phyloP scores from a whole-genome alignment of 1,140 invertebrate genomes.

The Nasonia longicornis region DNA sequence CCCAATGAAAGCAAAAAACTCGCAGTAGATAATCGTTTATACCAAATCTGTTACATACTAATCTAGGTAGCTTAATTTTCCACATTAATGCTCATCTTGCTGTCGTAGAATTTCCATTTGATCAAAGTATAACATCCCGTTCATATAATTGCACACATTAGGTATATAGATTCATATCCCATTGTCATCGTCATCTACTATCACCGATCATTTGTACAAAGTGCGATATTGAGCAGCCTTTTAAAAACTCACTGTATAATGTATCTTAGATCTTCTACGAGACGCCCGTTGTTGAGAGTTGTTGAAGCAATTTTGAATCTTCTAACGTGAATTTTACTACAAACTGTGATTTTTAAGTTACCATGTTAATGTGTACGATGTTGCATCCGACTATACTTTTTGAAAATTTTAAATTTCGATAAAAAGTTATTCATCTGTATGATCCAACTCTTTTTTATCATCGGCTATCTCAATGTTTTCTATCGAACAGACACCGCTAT shows the following conservation, averaged over 20 bases:
- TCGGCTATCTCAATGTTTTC: slow-evolving; percentile 3
- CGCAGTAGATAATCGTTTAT: slow-evolving; percentile 9
- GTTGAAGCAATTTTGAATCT: background rate
- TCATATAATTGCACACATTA: background rate
- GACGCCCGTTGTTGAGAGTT: background rate
- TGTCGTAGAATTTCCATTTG: slow-evolving; percentile 9
- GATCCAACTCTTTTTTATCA: background rate
- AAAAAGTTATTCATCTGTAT: background rate
- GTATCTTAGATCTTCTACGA: background rate
- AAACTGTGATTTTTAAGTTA: background rate
- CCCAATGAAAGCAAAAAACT: background rate
- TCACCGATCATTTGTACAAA: slow-evolving; percentile 10
- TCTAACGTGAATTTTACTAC: background rate
- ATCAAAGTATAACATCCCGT: background rate
- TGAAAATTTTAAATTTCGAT: background rate
- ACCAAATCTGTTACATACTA: background rate
- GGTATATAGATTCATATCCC: background rate
- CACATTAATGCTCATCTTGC: background rate
- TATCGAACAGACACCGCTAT: background rate
- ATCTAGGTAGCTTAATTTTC: slow-evolving; percentile 16
- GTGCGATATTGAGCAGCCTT: slow-evolving; percentile 1
- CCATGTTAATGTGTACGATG: background rate
- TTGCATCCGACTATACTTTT: background rate
- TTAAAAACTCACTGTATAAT: background rate
- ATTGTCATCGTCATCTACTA: slow-evolving; percentile 22